Evolutionary conservation across 2,888 invertebrate genomes (phyloP), one percentile per base, ranked within the genome.

Genomic region (Abrostola tripartita): DNA sequence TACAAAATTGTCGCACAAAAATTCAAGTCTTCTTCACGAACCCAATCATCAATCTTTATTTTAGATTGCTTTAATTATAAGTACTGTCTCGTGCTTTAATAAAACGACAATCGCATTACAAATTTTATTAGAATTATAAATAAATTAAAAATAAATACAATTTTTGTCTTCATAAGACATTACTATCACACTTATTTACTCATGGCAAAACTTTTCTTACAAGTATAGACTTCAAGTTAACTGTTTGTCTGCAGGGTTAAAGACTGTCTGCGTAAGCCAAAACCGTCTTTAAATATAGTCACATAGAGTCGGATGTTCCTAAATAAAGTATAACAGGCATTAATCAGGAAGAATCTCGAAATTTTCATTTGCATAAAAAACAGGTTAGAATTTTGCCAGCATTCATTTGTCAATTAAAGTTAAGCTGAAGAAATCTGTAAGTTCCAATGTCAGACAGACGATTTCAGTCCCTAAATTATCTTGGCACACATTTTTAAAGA

Each of bases 81-180:
- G 24, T 24, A 24, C 24, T 4, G 24, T 24, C 4, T 24, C 24
- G 1, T 24, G 24, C 1, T 24, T 24, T 24, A 74, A 61, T 61
- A 50, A 77, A 69, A 78, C 53, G 7, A 50, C 49, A 41, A 37
- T 61, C 9, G 62, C 61, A 66, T 73, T 76, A 68, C 60, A 79
- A 73, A 73, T 57, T 65, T 72, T 76, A 71, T 73, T 77, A 47
- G 35, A 6, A 44, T 54, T 61, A 65, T 47, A 71, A 24, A 24
- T 24, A 24, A 74, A 76, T 76, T 68, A 74, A 60, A 63, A 74
- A 68, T 75, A 75, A 79, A 79, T 79, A 76, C 24, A 65, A 66
- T 82, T 74, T 68, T 73, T 44, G 82, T 84, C 85, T 84, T 84
- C 57, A 54, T 0, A 81, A 81, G 82, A 84, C 82, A 57, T 62